phyloP scores from a whole-genome alignment of 2,113 vertebrate genomes.

The Nannospalax galili region DNA sequence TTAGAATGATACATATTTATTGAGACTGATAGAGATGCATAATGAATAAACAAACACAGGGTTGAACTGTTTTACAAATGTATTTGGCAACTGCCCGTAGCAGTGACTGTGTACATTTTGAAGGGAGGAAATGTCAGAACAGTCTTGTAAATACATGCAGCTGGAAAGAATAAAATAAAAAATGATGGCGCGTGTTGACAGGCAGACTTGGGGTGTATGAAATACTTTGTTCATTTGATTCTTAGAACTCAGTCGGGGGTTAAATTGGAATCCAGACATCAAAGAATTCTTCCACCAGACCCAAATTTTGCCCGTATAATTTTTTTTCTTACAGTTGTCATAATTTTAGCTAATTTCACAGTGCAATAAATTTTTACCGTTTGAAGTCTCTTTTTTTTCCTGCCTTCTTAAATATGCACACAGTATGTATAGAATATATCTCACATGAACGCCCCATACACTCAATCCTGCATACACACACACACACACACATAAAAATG shows the following conservation, averaged over 20 bases:
- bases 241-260: constrained; percentile 99
- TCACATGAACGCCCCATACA: constrained; percentile 29
- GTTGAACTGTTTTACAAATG: constrained; percentile 79
- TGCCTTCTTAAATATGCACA: constrained; percentile 77
- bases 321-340: constrained; percentile 88
- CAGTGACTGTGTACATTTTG: constrained; percentile 81
- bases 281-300: constrained; percentile 95
- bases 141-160: constrained; percentile 92
- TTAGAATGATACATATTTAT: constrained; percentile 82
- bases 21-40: constrained; percentile 78
- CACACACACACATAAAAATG: constrained; percentile 47
- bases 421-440: constrained; percentile 75
- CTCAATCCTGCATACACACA: constrained; percentile 13
- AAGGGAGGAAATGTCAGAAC: constrained; percentile 88
- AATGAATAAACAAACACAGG: constrained; percentile 84
- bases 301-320: constrained; percentile 89
- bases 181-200: constrained; percentile 92
- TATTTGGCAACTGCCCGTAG: constrained; percentile 82
- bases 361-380: constrained; percentile 85
- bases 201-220: constrained; percentile 94
- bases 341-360: constrained; percentile 91
- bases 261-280: constrained; percentile 99
- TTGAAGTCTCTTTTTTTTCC: constrained; percentile 86
- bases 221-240: constrained; percentile 98
- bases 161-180: constrained; percentile 93